Evolutionary conservation across 2,797 vertebrate genomes (phyloP).

Genomic region (Hydrocynus forskahlii): DNA sequence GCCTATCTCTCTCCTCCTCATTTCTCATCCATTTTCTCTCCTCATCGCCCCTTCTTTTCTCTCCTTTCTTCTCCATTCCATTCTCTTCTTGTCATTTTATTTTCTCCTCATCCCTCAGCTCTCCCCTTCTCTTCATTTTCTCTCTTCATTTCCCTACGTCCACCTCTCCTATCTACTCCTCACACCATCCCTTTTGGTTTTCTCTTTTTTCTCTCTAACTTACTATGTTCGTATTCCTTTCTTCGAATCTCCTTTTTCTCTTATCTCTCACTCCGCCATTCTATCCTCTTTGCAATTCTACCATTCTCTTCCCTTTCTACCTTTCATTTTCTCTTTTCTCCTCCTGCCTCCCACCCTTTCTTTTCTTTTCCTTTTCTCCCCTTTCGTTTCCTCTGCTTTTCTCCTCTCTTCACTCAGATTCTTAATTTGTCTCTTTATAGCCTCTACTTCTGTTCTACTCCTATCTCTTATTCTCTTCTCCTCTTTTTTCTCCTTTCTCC

Average conservation of each 20-base stretch:
- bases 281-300: neutral
- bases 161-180: too few relatives aligned
- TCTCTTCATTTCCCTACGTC: too few relatives aligned
- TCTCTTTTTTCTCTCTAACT: too few relatives aligned
- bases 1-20: neutral
- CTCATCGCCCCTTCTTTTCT: slow-evolving; percentile 13
- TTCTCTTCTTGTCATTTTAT: too few relatives aligned
- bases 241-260: too few relatives aligned
- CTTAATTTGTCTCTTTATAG: too few relatives aligned
- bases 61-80: neutral
- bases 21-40: neutral
- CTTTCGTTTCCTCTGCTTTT: neutral
- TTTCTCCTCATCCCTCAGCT: too few relatives aligned
- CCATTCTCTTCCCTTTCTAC: neutral
- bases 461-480: neutral
- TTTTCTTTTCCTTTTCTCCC: too few relatives aligned
- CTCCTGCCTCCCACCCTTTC: too few relatives aligned
- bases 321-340: neutral
- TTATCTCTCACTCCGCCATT: neutral
- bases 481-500: neutral
- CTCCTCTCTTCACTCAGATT: neutral
- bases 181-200: too few relatives aligned
- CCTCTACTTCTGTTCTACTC: neutral
- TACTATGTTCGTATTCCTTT: too few relatives aligned
- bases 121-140: too few relatives aligned